These are phyloP conservation scores for Plestiodon gilberti DNA, from an alignment of 2,113 vertebrate species.

Conservation along the genomic window DNA sequence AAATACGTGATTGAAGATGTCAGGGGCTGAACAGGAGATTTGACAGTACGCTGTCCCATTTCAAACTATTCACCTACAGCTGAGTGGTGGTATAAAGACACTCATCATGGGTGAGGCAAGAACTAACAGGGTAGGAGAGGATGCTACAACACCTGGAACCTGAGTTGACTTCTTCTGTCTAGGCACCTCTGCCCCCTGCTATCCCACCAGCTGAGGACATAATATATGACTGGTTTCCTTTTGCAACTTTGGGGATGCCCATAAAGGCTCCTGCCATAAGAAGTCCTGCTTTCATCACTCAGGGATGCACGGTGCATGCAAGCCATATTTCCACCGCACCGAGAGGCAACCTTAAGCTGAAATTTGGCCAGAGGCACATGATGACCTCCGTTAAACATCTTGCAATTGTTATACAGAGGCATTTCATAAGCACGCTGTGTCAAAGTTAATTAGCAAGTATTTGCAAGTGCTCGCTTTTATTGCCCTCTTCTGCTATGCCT, in stretches of 20 bases:
- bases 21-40: background rate
- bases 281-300: background rate
- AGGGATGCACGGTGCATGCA: fast-evolving
- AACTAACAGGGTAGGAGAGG: too few species aligned
- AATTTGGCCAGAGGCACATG: background rate
- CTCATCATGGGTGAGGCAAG: too few species aligned
- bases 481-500: background rate
- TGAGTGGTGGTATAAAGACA: too few species aligned
- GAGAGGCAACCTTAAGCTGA: background rate
- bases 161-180: background rate
- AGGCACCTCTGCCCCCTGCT: too few species aligned
- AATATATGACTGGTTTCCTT: too few species aligned
- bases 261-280: background rate
- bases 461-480: background rate
- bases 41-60: too few species aligned
- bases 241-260: background rate
- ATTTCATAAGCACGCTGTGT: fast-evolving
- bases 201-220: too few species aligned
- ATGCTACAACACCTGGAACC: too few species aligned
- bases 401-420: background rate
- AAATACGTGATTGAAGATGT: background rate
- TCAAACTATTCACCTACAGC: too few species aligned
- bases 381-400: background rate
- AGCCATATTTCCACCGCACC: fast-evolving
- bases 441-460: background rate